Conservation (phyloP, 2,797 vertebrate species). For the Sternotherus odoratus region DNA sequence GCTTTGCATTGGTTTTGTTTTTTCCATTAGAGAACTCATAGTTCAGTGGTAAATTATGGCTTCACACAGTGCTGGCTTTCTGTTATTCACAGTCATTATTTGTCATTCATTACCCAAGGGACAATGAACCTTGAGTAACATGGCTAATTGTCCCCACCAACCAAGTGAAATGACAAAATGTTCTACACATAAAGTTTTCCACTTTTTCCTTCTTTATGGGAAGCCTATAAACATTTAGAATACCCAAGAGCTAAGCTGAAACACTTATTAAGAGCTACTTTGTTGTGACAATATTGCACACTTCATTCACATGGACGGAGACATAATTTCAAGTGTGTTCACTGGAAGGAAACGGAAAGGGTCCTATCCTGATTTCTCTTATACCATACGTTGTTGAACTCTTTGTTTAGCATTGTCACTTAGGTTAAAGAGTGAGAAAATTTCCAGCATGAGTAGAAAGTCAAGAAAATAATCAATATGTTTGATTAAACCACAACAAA, state of each 20-base stretch:
- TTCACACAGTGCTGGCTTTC: conserved; percentile 59
- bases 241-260: conserved; percentile 48
- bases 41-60: conserved; percentile 52
- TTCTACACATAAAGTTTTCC: conserved; percentile 68
- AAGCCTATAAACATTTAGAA: conserved; percentile 72
- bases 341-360: not conserved
- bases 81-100: conserved; percentile 75
- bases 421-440: not conserved
- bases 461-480: not conserved
- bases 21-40: conserved; percentile 32
- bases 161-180: conserved; percentile 55
- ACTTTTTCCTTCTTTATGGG: conserved; percentile 68
- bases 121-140: conserved; percentile 55
- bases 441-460: not conserved
- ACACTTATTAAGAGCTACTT: conserved; percentile 46
- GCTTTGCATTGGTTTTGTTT: conserved; percentile 41
- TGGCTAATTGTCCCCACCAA: conserved; percentile 58
- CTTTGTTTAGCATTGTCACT: not conserved
- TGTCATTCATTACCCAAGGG: conserved; percentile 31
- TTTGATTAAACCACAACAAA: not conserved
- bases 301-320: not conserved
- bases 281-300: not conserved
- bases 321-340: not conserved
- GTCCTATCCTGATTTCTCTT: not conserved
- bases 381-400: not conserved